These are phyloP conservation scores for Anarrhichthys ocellatus DNA, from an alignment of 2,113 vertebrate genomes.

Conservation along the genomic window DNA sequence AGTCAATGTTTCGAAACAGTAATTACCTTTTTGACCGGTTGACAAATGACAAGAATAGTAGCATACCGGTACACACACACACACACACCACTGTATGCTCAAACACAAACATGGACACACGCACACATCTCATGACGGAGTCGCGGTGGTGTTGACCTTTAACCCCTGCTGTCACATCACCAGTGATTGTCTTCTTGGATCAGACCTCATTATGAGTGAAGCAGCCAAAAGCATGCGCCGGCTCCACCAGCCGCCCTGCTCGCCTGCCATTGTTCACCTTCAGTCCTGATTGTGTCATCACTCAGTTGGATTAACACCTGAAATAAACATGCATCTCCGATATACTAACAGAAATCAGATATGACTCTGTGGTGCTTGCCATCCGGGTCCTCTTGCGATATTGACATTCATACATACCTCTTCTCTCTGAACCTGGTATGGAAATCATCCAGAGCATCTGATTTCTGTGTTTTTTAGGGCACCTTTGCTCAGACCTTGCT, in stretches of 20 bases:
- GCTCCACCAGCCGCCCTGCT: background rate
- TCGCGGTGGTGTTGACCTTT: constrained; percentile 53
- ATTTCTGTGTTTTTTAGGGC: background rate
- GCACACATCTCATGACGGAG: background rate
- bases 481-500: background rate
- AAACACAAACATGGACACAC: background rate
- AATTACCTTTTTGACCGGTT: constrained; percentile 71
- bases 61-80: background rate
- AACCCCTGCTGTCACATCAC: constrained; percentile 54
- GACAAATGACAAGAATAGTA: constrained; percentile 68
- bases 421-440: background rate
- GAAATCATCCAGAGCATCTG: background rate
- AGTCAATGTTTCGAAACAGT: constrained; percentile 75
- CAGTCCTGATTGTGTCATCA: background rate
- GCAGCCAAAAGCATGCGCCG: constrained; percentile 5
- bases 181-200: constrained; percentile 45
- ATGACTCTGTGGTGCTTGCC: background rate
- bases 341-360: background rate
- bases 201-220: constrained; percentile 43
- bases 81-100: background rate
- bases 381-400: background rate
- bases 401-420: background rate
- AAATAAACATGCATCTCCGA: constrained; percentile 1
- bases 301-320: constrained; percentile 10
- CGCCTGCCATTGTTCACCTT: background rate